A percentile compares a stretch with the other conserved stretches of the same genome.
phyloP scores from a whole-genome alignment of 2,113 vertebrate species.

The Platysternon megacephalum region DNA sequence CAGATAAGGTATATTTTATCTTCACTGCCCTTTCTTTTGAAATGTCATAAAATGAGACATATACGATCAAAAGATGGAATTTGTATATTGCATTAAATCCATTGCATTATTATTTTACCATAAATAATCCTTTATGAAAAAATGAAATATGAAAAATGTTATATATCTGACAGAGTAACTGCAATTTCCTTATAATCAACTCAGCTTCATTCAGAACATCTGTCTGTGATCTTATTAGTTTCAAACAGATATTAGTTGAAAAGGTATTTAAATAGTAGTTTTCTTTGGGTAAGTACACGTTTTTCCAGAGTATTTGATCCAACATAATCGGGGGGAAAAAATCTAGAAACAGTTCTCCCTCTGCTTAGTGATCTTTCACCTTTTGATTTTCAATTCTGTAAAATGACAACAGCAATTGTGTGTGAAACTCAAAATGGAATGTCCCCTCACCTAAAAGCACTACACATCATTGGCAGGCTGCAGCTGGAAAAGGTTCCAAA shows the following conservation, averaged over 20 bases:
- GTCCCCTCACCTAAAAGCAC: neutral
- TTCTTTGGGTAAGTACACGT: neutral
- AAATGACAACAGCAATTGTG: neutral
- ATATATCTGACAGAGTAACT: neutral
- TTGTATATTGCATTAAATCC: neutral
- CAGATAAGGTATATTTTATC: conserved; percentile 41
- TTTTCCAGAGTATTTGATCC: neutral
- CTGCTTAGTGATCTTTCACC: neutral
- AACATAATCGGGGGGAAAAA: rapidly evolving
- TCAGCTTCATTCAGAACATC: neutral
- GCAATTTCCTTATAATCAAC: conserved; percentile 26
- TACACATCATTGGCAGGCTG: neutral
- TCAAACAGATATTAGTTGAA: neutral
- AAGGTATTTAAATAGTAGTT: conserved; percentile 1
- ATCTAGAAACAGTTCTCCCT: neutral
- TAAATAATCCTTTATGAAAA: neutral
- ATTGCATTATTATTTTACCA: neutral
- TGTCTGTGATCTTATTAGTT: neutral
- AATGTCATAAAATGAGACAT: neutral
- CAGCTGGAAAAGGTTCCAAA: conserved; percentile 11
- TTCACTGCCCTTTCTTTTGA: neutral
- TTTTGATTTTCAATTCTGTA: conserved; percentile 13
- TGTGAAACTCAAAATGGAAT: neutral
- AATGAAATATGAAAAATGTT: neutral
- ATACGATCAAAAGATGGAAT: conserved; percentile 42